These are phyloP conservation scores for Chloropsis hardwickii DNA, from an alignment of 2,113 vertebrate species.

Conservation along the genomic window DNA sequence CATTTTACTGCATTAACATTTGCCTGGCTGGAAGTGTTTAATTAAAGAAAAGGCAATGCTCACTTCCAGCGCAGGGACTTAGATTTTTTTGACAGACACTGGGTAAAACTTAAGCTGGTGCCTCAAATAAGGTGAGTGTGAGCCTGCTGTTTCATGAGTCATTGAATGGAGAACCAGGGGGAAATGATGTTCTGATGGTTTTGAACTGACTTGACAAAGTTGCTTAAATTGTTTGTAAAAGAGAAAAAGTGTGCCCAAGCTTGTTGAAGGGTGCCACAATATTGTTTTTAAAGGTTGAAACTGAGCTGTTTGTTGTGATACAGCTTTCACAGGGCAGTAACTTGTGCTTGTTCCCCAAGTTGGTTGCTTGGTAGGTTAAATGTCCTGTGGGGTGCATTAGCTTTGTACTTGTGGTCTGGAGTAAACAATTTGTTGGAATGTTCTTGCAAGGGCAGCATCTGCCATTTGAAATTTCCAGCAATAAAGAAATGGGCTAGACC, in stretches of 20 bases:
- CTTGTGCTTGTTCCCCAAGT: neutral
- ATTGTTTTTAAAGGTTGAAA: neutral
- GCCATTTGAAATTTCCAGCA: neutral
- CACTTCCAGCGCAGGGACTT: neutral
- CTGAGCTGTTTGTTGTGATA: neutral
- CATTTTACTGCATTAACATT: neutral
- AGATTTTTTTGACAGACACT: neutral
- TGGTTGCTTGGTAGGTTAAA: neutral
- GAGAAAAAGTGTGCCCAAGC: neutral
- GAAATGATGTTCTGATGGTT: neutral
- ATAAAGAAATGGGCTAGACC: neutral
- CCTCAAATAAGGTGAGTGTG: neutral
- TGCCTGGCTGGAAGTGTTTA: neutral
- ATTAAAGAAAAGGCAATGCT: neutral
- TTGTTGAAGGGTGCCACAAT: neutral
- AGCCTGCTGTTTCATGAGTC: neutral
- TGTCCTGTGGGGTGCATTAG: neutral
- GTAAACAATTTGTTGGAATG: neutral
- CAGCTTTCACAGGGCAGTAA: neutral
- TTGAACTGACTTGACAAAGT: neutral
- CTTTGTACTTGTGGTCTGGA: neutral
- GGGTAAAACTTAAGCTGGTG: neutral
- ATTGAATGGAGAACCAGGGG: neutral
- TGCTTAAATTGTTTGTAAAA: neutral
- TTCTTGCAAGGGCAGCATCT: neutral